Evolutionary conservation across 2,113 vertebrate species (phyloP).

Genomic region (Epinephelus moara): DNA sequence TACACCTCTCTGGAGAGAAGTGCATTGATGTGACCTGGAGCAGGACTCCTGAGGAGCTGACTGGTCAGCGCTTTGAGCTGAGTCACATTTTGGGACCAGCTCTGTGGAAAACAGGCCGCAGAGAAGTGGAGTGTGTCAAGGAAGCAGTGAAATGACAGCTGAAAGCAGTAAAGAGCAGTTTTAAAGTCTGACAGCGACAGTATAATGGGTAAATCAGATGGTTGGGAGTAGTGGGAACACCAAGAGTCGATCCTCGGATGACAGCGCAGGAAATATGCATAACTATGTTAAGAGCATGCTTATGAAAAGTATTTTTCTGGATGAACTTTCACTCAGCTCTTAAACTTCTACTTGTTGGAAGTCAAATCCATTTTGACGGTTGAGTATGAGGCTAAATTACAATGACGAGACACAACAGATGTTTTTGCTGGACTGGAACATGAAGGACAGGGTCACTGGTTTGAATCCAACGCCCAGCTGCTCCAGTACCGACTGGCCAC

Average conservation of each 20-base stretch:
- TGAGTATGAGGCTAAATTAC: conserved; percentile 5
- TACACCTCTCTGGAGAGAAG: neutral
- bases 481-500: conserved; percentile 5
- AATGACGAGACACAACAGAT: conserved; percentile 24
- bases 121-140: conserved; percentile 10
- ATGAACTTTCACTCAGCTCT: neutral
- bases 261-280: conserved; percentile 29
- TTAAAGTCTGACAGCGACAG: neutral
- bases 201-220: conserved; percentile 50
- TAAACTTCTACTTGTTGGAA: neutral
- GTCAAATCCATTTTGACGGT: neutral
- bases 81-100: conserved; percentile 13
- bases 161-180: conserved; percentile 27
- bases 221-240: neutral
- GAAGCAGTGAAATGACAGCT: conserved; percentile 42
- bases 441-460: conserved; percentile 16
- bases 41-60: conserved; percentile 19
- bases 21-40: conserved; percentile 6
- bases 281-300: conserved; percentile 18
- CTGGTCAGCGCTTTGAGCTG: conserved; percentile 5
- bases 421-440: conserved; percentile 43
- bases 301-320: conserved; percentile 13
- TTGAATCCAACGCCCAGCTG: conserved; percentile 32
- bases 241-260: neutral
- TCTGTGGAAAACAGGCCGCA: conserved; percentile 5